Conservation (phyloP, 2,797 vertebrate species). For the Oceanodroma leucorhoa region DNA sequence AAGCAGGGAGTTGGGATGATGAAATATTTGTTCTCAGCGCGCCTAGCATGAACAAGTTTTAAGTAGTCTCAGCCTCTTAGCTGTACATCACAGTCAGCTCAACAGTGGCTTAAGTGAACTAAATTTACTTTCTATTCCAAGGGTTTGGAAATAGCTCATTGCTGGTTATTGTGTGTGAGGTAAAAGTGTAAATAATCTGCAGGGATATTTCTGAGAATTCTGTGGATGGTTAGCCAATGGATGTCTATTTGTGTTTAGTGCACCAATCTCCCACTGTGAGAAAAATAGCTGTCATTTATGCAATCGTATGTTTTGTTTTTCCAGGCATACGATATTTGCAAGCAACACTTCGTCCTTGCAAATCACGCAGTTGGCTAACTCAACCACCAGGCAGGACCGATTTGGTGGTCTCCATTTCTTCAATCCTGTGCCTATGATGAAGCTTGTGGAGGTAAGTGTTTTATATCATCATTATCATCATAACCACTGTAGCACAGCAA, state of each 20-base stretch:
- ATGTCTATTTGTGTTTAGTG: background rate
- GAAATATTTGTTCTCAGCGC: background rate
- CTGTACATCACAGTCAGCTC: background rate
- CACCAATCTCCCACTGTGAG: background rate
- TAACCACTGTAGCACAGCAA: background rate
- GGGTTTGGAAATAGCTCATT: background rate
- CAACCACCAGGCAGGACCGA: conserved; percentile 88
- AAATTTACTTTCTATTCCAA: background rate
- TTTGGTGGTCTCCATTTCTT: conserved; percentile 98
- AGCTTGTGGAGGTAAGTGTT: conserved; percentile 88
- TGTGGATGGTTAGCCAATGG: background rate
- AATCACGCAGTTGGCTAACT: conserved; percentile 87
- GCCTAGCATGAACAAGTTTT: background rate
- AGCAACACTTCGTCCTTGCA: conserved; percentile 97
- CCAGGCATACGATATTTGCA: conserved; percentile 91
- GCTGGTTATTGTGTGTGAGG: background rate
- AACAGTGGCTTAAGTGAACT: background rate
- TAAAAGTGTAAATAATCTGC: background rate
- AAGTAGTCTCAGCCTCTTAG: background rate
- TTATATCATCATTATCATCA: background rate
- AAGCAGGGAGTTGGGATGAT: background rate
- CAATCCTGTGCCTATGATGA: conserved; percentile 97
- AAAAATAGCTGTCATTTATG: background rate
- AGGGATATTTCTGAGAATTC: background rate
- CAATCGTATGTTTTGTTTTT: background rate